Evolutionary conservation across 2,113 vertebrate genomes (phyloP).

Genomic region (Pollimyrus isidori): DNA sequence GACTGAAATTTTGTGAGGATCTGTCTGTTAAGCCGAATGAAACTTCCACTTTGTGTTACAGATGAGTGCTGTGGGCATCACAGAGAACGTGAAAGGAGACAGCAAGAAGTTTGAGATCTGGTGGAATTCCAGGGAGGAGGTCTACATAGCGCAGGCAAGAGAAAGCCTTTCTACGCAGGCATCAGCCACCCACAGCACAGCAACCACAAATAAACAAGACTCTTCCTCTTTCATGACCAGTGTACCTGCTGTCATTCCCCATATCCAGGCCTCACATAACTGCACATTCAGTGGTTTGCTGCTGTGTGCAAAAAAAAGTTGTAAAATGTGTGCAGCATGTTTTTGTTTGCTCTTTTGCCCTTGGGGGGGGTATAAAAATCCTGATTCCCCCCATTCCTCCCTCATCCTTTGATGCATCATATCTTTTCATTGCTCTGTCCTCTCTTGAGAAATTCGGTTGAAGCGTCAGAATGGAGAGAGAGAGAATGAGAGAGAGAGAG

Average conservation of each 20-base stretch:
- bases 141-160: slow-evolving; percentile 88
- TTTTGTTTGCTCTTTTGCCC: background rate
- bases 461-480: background rate
- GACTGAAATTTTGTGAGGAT: background rate
- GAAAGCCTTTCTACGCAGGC: background rate
- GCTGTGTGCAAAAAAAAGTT: background rate
- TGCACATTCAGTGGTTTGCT: background rate
- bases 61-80: slow-evolving; percentile 95
- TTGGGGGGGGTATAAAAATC: background rate
- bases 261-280: background rate
- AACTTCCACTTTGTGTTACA: slow-evolving; percentile 40
- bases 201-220: background rate
- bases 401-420: background rate
- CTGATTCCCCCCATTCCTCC: background rate
- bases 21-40: background rate
- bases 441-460: background rate
- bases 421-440: background rate
- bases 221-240: background rate
- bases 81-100: slow-evolving; percentile 92
- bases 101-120: slow-evolving; percentile 96
- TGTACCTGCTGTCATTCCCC: background rate
- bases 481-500: too few species aligned
- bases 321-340: background rate
- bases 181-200: background rate
- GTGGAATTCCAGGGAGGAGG: slow-evolving; percentile 93